Conservation (phyloP, 2,888 invertebrate genomes). For the Holacanthella duospinosa region DNA sequence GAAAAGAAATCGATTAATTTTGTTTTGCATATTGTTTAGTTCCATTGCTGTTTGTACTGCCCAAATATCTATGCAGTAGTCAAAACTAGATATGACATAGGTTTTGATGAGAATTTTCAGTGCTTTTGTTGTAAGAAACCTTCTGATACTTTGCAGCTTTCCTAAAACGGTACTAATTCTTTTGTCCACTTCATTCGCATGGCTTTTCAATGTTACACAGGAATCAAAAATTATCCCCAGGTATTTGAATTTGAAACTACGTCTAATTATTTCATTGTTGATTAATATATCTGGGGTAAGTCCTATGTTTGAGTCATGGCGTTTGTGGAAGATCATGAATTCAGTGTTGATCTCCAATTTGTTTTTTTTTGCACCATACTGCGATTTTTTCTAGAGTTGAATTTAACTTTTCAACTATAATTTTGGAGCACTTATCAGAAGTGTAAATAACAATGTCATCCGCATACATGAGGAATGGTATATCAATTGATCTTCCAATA, state of each 20-base stretch:
- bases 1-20: background rate
- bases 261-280: background rate
- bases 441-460: slow-evolving; percentile 11
- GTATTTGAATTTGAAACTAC: background rate
- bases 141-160: background rate
- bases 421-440: background rate
- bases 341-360: background rate
- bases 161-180: background rate
- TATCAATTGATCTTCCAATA: slow-evolving; percentile 6
- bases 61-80: background rate
- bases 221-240: background rate
- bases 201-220: too few relatives aligned
- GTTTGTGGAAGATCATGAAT: background rate
- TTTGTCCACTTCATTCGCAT: background rate
- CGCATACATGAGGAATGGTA: slow-evolving; percentile 10
- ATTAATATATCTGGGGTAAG: background rate
- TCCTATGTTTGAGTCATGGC: background rate
- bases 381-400: too few relatives aligned
- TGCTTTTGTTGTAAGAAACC: background rate
- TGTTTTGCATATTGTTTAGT: background rate
- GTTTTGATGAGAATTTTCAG: too few relatives aligned
- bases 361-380: background rate
- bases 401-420: too few relatives aligned
- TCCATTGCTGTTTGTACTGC: background rate
- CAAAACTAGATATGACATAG: background rate